Conservation (phyloP, 2,888 invertebrate genomes). For the Hofmannophila pseudospretella region DNA sequence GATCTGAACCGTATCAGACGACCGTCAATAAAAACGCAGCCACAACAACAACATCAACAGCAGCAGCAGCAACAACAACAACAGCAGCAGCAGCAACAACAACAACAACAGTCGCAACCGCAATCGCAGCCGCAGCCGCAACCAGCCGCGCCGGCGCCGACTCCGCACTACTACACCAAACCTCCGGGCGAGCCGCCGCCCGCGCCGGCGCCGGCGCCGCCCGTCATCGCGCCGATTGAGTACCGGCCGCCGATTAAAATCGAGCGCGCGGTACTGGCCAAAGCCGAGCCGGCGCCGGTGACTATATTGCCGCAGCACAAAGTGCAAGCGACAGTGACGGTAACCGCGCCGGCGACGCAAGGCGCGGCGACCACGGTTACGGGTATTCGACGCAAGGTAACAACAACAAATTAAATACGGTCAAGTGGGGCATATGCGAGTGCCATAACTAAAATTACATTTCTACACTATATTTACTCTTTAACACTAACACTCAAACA, state of each 20-base stretch:
- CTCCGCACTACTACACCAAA: no score
- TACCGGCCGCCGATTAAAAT: conserved; percentile 39
- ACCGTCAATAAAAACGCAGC: conserved; percentile 78
- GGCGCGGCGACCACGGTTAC: conserved; percentile 25
- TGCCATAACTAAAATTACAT: no score
- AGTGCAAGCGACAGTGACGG: conserved; percentile 72
- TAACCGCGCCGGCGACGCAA: conserved; percentile 21
- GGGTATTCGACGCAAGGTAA: conserved; percentile 11
- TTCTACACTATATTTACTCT: no score
- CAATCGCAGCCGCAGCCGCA: conserved; percentile 25
- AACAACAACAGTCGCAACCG: conserved; percentile 10
- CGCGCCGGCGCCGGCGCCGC: conserved; percentile 40
- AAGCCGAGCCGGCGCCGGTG: conserved; percentile 35
- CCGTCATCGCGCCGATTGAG: conserved; percentile 47
- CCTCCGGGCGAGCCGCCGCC: conserved; percentile 16
- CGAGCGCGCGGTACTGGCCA: conserved; percentile 57
- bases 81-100: conserved; percentile 13
- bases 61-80: conserved; percentile 15
- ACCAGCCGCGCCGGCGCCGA: conserved; percentile 8
- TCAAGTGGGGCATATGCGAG: no score
- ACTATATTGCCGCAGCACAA: conserved; percentile 25
- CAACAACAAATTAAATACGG: no score
- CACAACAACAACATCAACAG: conserved; percentile 25
- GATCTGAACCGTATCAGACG: conserved; percentile 89
- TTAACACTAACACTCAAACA: no score